Percentiles rank a stretch among this genome's conserved stretches.
phyloP scores from a whole-genome alignment of 1,140 invertebrate species.

The Mactra quadrangularis region DNA sequence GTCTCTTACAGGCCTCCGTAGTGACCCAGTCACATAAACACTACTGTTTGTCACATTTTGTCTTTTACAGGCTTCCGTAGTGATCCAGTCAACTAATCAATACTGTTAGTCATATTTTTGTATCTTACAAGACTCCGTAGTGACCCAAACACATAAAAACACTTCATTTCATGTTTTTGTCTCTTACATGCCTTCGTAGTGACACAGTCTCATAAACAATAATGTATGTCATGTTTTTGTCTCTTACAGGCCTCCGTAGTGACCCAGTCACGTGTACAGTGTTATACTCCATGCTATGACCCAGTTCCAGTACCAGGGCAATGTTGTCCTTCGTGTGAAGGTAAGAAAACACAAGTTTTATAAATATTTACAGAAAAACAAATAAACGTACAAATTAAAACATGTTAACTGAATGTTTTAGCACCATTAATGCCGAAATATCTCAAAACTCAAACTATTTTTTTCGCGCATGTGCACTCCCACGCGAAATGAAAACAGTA shows the following conservation, averaged over 20 bases:
- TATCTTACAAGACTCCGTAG: slow-evolving; percentile 87
- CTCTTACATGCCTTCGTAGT: too few relatives aligned
- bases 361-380: too few relatives aligned
- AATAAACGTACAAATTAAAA: too few relatives aligned
- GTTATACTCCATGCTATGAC: slow-evolving; percentile 89
- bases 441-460: not conserved
- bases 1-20: slow-evolving; percentile 87
- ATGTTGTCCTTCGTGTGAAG: slow-evolving; percentile 65
- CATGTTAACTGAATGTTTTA: too few relatives aligned
- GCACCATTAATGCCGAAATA: too few relatives aligned
- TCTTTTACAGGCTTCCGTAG: too few relatives aligned
- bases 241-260: slow-evolving; percentile 88
- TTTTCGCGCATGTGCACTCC: not conserved
- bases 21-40: slow-evolving; percentile 90
- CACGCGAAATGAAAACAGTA: not conserved
- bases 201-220: too few relatives aligned
- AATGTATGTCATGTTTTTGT: too few relatives aligned
- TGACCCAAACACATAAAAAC: slow-evolving; percentile 90
- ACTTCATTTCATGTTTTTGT: slow-evolving; percentile 92
- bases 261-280: slow-evolving; percentile 90
- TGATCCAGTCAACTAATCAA: too few relatives aligned
- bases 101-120: too few relatives aligned
- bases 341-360: slow-evolving; percentile 41
- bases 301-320: slow-evolving; percentile 62
- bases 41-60: slow-evolving; percentile 90